Evolutionary conservation across 2,797 vertebrate species (phyloP).

Genomic region (Novumbra hubbsi): DNA sequence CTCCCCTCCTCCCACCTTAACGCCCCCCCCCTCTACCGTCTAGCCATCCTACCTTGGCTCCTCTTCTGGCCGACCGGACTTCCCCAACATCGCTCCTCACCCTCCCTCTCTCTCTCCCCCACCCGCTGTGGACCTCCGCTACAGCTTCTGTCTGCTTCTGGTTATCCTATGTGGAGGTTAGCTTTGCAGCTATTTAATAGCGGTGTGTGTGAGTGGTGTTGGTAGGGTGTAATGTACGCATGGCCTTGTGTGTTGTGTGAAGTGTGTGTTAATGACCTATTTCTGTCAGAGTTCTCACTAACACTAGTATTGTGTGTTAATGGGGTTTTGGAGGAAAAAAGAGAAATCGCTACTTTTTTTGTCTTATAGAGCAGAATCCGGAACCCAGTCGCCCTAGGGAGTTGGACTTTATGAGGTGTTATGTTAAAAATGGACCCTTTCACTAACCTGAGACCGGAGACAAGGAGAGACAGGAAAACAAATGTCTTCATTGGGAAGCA

Average conservation of each 20-base stretch:
- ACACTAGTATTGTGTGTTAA: slow-evolving; percentile 47
- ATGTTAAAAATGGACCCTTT: slow-evolving; percentile 70
- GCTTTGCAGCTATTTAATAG: background rate
- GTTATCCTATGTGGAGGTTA: slow-evolving; percentile 51
- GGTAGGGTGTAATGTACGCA: slow-evolving; percentile 3
- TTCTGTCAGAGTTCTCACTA: slow-evolving; percentile 67
- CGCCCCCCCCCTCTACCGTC: slow-evolving; percentile 25
- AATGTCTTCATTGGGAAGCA: too few species aligned
- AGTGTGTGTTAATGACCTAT: slow-evolving; percentile 59
- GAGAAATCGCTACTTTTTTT: slow-evolving; percentile 18
- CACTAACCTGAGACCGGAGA: slow-evolving; percentile 45
- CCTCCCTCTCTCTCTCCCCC: slow-evolving; percentile 12
- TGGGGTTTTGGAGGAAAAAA: slow-evolving; percentile 22
- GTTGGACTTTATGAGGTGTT: slow-evolving; percentile 68
- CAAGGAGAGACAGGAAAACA: background rate
- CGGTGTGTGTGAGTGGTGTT: slow-evolving; percentile 10
- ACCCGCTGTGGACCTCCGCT: slow-evolving; percentile 52
- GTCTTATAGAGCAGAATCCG: slow-evolving; percentile 51
- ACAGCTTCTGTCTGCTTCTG: slow-evolving; percentile 71
- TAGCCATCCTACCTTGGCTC: slow-evolving; percentile 36
- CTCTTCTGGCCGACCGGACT: slow-evolving; percentile 5
- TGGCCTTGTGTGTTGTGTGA: slow-evolving; percentile 13
- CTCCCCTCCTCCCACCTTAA: slow-evolving; percentile 20
- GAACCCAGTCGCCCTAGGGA: slow-evolving; percentile 59
- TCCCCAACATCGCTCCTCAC: background rate